Evolutionary conservation across 1,140 invertebrate genomes (phyloP).

Genomic region (Anagrus nilaparvatae): DNA sequence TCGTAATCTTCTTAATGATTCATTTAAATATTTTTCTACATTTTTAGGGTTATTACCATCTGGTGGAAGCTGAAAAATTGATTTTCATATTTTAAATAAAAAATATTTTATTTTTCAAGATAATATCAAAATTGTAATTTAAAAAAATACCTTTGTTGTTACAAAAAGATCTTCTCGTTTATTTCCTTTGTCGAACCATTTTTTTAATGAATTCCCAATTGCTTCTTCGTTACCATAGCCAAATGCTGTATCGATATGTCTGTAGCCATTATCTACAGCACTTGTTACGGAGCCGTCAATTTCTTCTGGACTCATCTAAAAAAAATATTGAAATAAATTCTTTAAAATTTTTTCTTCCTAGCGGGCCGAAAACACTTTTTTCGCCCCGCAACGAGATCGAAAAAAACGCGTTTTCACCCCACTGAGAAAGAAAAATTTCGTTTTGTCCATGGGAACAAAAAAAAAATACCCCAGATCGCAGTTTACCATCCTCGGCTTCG

Average conservation of each 20-base stretch:
- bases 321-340: no score
- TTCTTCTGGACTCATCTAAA: constrained; percentile 44
- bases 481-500: no score
- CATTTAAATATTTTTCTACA: constrained; percentile 8
- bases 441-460: no score
- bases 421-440: no score
- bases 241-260: constrained; percentile 14
- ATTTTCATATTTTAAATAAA: no score
- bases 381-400: no score
- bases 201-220: constrained; percentile 12
- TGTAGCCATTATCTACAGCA: constrained; percentile 10
- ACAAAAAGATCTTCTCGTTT: constrained; percentile 13
- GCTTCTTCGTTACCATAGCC: constrained; percentile 14
- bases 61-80: constrained; percentile 18
- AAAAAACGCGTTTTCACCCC: no score
- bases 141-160: constrained; percentile 18
- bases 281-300: constrained; percentile 17
- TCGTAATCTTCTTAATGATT: constrained; percentile 9
- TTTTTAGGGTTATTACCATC: constrained; percentile 1
- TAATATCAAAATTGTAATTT: not conserved
- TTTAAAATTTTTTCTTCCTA: no score
- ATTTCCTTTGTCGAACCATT: constrained; percentile 10
- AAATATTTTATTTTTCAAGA: no score
- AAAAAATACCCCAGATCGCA: no score
- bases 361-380: no score